Evolutionary conservation across 2,113 vertebrate species (phyloP), one percentile per base, ranked within the genome.

Genomic region (Channa argus): DNA sequence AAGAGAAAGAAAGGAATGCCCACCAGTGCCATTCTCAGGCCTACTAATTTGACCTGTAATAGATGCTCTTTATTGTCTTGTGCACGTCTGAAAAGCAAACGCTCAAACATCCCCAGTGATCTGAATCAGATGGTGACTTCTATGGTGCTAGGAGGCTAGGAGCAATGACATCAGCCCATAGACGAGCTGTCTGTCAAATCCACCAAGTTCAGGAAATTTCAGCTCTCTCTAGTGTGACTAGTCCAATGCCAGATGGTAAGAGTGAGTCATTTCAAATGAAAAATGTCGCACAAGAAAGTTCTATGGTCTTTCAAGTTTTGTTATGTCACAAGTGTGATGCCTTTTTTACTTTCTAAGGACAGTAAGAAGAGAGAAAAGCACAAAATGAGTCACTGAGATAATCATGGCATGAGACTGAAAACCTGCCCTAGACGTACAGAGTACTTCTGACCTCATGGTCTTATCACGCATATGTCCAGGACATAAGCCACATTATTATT

Each of bases 361-460:
- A 62, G 9, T 1, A 52, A 39, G 12, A 44, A 38, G 33, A 62
- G 61, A 69, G 45, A 70, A 61, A 74, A 70, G 80, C 80, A 78
- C 74, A 83, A 69, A 68, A 58, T 5, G 8, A 54, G 11, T 54
- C 15, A 60, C 10, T 43, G 61, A 47, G 41, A 80, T 65, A 47
- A 58, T 59, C 39, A 69, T 36, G 50, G 60, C 64, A 46, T 45
- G 43, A 77, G 37, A 69, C 63, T 64, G 52, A 52, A 60, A 53
- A 50, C 41, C 69, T 54, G 55, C 13, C 37, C 2, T 33, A n/a
- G 24, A 6, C 3, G 1, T 0, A 59, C 67, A 8, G 3, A 41
- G 61, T 47, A 65, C 2, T 12, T n/a, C 46, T 78, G 11, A 46
- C n/a, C 39, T 36, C 37, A 24, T 47, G 41, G 5, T 39, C 37